phyloP scores from a whole-genome alignment of 92 coral and sea anemone genomes.

The Phenganax subtilis region DNA sequence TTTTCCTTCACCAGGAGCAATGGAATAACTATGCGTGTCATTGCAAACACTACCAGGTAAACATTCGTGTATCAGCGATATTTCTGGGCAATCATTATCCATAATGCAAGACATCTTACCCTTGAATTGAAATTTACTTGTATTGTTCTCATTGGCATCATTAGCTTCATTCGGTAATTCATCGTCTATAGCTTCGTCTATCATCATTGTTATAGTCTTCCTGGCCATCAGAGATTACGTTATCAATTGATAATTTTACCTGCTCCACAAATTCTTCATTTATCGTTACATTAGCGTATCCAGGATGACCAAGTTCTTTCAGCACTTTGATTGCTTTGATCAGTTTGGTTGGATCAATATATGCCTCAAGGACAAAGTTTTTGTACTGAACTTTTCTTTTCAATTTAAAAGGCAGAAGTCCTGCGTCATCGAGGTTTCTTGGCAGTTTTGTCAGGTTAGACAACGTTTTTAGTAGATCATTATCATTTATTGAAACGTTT shows the following conservation, averaged over 20 bases:
- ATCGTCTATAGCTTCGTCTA: too few species aligned
- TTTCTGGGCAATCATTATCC: too few species aligned
- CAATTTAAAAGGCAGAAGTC: conserved; percentile 26
- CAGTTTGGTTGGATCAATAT: conserved; percentile 31
- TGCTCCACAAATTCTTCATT: conserved; percentile 20
- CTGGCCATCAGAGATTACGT: background rate
- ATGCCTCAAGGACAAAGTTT: conserved; percentile 24
- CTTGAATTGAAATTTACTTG: background rate
- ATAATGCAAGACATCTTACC: background rate
- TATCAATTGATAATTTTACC: background rate
- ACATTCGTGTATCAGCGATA: too few species aligned
- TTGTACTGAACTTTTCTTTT: conserved; percentile 28
- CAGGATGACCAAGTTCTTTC: conserved; percentile 31
- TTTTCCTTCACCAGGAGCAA: too few species aligned
- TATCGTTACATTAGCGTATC: conserved; percentile 29
- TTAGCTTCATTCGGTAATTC: too few species aligned
- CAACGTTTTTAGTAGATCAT: conserved; percentile 33
- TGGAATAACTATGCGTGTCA: too few species aligned
- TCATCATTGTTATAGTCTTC: too few species aligned
- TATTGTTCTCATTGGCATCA: background rate
- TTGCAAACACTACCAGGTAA: too few species aligned
- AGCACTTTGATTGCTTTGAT: conserved; percentile 25
- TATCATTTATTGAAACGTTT: conserved; percentile 25
- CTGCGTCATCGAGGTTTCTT: conserved; percentile 20
- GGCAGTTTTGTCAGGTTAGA: conserved; percentile 28